Evolutionary conservation across 23 tunicate genomes (phyloP), one percentile per base, ranked within the genome.

Genomic region (Phallusia fumigata): DNA sequence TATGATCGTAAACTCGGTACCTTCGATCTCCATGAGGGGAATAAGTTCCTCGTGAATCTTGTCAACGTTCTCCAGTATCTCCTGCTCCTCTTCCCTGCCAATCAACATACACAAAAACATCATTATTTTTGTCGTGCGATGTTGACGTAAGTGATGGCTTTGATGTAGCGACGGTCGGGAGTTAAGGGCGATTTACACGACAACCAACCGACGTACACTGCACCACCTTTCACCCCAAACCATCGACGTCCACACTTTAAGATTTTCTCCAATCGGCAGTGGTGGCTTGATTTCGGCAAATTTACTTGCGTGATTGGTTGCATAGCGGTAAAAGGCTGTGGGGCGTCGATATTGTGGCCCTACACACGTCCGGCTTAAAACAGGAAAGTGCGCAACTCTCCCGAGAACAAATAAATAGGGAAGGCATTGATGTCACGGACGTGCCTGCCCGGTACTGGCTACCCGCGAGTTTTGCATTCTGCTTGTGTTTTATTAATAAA

Each of bases 1-100:
- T 65, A 24, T 26, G 47, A 40, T 10, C 8, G 47, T 40, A n/a
- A 10, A 10, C 10, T 32, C 1, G 77, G 40, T 26, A 92, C 97
- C 97, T 87, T 92, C 91, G 32, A 82, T 84, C 30, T 50, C 73
- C 97, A 92, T 83, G 35, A 87, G 90, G 30, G 97, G 97, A 30
- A 90, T 84, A 64, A 92, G 74, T 79, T 87, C 88, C n/a, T 80
- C 86, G 53, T 92, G 86, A n/a, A 92, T 79, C 36, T 83, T 81
- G 47, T 87, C 91, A 45, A 92, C 84, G 44, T 75, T 76, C 76
- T 74, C 58, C 31, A 52, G 33, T 19, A 92, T 65, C 19, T 53
- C 83, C 18, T 87, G 88, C 49, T 92, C 91, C 75, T 92, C 92
- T 76, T 86, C 91, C 90, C 97, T 92, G 78, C 36, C 53, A 77